Conservation (phyloP, 2,113 vertebrate genomes). For the Chlamydotis undulata region DNA sequence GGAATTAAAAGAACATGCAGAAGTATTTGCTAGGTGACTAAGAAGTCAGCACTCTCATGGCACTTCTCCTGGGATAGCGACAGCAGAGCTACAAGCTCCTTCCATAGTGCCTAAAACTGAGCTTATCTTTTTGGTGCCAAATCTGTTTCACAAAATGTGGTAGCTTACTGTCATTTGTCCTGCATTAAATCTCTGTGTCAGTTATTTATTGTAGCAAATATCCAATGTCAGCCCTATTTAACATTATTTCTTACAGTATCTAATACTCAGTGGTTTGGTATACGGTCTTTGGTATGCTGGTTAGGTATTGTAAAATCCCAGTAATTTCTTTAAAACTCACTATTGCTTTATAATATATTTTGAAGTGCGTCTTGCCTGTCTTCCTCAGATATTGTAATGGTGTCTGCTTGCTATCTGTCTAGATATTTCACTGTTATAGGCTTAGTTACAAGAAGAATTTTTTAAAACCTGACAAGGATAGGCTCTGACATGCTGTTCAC, state of each 20-base stretch:
- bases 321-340: background rate
- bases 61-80: background rate
- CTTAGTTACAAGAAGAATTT: background rate
- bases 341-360: background rate
- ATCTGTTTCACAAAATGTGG: background rate
- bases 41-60: background rate
- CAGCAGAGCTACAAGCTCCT: background rate
- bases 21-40: background rate
- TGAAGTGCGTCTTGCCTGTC: background rate
- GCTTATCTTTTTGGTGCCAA: background rate
- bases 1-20: background rate
- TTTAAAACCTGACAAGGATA: background rate
- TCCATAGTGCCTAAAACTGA: background rate
- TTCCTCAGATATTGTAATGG: background rate
- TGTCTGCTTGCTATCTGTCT: background rate
- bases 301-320: background rate
- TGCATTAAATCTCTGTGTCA: background rate
- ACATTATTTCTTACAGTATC: background rate
- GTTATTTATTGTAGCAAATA: background rate
- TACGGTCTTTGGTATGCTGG: background rate
- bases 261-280: background rate
- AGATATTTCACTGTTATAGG: background rate
- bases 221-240: background rate
- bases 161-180: background rate
- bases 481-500: background rate